Conservation (phyloP, 23 tunicate species). For the Trididemnum clinides region DNA sequence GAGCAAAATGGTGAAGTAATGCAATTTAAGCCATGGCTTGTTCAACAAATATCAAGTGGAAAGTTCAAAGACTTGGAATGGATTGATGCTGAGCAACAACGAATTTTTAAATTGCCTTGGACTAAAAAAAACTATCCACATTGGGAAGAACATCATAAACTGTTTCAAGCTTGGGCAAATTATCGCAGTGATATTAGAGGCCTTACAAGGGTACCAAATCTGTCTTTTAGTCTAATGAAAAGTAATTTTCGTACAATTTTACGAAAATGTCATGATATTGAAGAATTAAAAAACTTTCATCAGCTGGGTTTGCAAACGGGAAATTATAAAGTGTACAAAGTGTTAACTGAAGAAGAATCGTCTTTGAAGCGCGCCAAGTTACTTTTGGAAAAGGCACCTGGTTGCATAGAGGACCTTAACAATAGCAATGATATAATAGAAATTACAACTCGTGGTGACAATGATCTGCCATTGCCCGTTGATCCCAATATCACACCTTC, state of each 20-base stretch:
- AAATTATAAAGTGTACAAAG: constrained; percentile 80
- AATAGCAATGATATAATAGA: constrained; percentile 8
- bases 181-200: constrained; percentile 27
- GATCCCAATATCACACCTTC: neutral
- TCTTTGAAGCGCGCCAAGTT: neutral
- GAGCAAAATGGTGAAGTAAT: too few relatives aligned
- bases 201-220: constrained; percentile 7
- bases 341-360: constrained; percentile 42
- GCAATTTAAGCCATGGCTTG: constrained; percentile 60
- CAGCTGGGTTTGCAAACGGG: constrained; percentile 82
- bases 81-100: constrained; percentile 63
- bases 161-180: constrained; percentile 78
- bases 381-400: too few relatives aligned
- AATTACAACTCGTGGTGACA: neutral
- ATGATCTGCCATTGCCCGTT: neutral
- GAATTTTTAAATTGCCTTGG: constrained; percentile 79
- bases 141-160: constrained; percentile 84
- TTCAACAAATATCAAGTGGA: constrained; percentile 64
- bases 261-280: constrained; percentile 49
- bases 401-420: neutral
- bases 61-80: constrained; percentile 63
- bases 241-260: constrained; percentile 77
- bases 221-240: constrained; percentile 50
- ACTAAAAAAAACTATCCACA: constrained; percentile 74
- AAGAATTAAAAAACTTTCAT: constrained; percentile 58